Evolutionary conservation across 1,140 invertebrate genomes (phyloP).

Genomic region (Drosophila bocki): DNA sequence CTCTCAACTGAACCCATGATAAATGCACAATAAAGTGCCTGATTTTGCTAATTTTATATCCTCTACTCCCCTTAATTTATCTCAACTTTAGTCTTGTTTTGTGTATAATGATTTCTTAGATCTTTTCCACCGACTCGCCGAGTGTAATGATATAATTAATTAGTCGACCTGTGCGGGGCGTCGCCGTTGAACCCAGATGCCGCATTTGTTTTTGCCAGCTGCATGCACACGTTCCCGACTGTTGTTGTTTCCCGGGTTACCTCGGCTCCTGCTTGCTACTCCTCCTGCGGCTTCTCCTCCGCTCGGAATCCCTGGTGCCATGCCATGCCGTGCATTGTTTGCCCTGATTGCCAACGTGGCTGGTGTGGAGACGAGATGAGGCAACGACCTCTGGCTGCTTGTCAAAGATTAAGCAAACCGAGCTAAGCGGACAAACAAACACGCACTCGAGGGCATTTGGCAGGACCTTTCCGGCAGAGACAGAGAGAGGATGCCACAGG

Average conservation of each 20-base stretch:
- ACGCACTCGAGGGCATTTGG: constrained; percentile 40
- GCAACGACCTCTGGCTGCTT: constrained; percentile 77
- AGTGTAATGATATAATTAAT: constrained; percentile 61
- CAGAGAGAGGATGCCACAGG: neutral
- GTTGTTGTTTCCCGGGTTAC: constrained; percentile 21
- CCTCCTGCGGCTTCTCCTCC: neutral
- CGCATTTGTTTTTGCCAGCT: constrained; percentile 55
- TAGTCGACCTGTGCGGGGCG: constrained; percentile 22
- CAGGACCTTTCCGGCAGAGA: constrained; percentile 19
- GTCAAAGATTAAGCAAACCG: constrained; percentile 83
- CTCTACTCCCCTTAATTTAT: neutral
- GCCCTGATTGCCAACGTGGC: constrained; percentile 57
- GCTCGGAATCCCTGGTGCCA: constrained; percentile 23
- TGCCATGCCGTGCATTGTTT: constrained; percentile 37
- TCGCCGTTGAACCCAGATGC: constrained; percentile 8
- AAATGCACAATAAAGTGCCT: neutral
- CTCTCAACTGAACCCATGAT: no score
- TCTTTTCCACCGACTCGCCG: neutral
- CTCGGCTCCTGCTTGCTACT: constrained; percentile 7
- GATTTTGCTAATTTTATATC: constrained; percentile 34
- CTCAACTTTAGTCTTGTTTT: neutral
- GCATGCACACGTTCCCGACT: constrained; percentile 38
- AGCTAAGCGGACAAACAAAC: constrained; percentile 70
- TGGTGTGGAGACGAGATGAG: constrained; percentile 16
- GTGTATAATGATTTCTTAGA: constrained; percentile 29